Percentiles rank a stretch among this genome's conserved stretches.
Evolutionary conservation across 92 coral and sea anemone genomes (phyloP).

Genomic region (Parazoanthus darwini): DNA sequence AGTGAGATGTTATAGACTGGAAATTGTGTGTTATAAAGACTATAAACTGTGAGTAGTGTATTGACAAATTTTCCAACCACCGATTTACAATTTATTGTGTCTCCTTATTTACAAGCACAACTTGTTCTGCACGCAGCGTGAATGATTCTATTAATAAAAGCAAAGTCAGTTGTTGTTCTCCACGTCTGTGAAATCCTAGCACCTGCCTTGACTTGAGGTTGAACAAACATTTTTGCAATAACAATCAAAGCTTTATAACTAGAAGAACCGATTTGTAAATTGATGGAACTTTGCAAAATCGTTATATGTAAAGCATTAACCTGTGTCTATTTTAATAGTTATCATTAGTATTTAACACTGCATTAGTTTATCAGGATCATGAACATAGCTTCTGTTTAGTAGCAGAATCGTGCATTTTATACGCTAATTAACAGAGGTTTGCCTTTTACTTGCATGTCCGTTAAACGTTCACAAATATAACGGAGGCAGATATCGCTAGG

Average conservation of each 20-base stretch:
- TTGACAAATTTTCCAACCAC: no score
- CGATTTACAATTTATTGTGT: no score
- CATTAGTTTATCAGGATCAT: not conserved
- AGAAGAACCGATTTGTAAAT: not conserved
- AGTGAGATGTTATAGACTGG: no score
- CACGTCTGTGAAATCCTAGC: not conserved
- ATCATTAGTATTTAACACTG: not conserved
- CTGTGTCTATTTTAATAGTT: no score
- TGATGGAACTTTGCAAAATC: not conserved
- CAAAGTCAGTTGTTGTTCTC: not conserved
- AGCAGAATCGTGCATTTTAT: not conserved
- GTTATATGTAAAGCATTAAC: no score
- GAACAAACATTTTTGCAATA: not conserved
- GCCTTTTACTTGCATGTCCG: not conserved
- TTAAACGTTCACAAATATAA: not conserved
- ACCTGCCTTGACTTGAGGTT: not conserved
- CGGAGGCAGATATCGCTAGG: not conserved
- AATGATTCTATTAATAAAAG: no score
- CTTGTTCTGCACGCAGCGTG: no score
- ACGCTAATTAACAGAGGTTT: not conserved
- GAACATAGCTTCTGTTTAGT: not conserved
- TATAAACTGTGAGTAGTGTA: no score
- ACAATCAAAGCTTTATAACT: not conserved
- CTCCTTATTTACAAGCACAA: no score
- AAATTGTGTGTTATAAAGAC: no score